Evolutionary conservation across 2,888 invertebrate species (phyloP).

Genomic region (Celastrina argiolus): DNA sequence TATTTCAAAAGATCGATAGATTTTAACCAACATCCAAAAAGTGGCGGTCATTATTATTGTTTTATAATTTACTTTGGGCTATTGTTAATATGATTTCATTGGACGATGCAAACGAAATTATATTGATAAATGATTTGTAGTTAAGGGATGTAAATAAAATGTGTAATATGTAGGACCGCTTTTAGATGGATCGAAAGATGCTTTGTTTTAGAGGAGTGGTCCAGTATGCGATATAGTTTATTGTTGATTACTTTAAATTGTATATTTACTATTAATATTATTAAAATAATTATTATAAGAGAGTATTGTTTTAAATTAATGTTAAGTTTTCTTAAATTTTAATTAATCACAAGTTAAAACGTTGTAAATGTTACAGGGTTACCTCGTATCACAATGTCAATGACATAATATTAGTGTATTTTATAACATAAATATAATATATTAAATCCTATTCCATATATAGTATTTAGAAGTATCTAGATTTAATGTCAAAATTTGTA

Average conservation of each 20-base stretch:
- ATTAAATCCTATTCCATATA: not conserved
- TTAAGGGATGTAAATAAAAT: not conserved
- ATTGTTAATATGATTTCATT: no score
- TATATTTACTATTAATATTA: not conserved
- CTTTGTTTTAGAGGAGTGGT: not conserved
- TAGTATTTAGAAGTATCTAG: not conserved
- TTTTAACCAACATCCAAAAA: no score
- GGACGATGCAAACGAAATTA: no score
- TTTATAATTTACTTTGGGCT: no score
- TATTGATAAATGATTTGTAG: not conserved
- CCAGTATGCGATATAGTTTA: not conserved
- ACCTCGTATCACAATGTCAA: slow-evolving; percentile 23
- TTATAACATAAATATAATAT: not conserved
- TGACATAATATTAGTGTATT: not conserved
- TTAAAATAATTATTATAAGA: not conserved
- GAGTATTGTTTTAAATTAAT: not conserved
- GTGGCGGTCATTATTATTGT: no score
- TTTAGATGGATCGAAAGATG: not conserved
- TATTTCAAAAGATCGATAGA: no score
- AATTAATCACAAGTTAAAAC: not conserved
- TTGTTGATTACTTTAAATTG: not conserved
- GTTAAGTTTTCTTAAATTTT: not conserved
- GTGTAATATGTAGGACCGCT: not conserved
- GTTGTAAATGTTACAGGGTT: slow-evolving; percentile 22
- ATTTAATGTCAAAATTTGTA: not conserved